Conservation (phyloP, 2,888 invertebrate genomes). For the Kryphioiulus occultus region DNA sequence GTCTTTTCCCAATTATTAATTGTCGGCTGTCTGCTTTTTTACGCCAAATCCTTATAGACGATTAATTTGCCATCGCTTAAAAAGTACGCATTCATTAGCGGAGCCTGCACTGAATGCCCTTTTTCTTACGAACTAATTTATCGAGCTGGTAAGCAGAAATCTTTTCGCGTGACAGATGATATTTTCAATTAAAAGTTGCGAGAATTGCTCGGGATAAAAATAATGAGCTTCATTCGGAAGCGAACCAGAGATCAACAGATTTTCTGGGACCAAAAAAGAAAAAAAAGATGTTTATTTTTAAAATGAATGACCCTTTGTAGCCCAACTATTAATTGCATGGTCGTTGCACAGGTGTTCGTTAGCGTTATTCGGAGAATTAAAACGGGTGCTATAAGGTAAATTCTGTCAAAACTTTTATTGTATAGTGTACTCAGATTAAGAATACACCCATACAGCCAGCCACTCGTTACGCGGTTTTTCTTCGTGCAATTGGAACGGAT, state of each 20-base stretch:
- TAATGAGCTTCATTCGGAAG: not conserved
- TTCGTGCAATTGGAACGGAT: too few relatives aligned
- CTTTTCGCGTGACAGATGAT: conserved; percentile 15
- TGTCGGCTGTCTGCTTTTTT: not conserved
- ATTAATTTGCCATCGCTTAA: conserved; percentile 24
- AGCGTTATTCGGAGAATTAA: too few relatives aligned
- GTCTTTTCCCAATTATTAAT: conserved; percentile 19
- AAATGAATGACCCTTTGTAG: not conserved
- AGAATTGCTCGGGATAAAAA: not conserved
- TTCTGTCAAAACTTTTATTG: too few relatives aligned
- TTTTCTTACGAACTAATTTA: conserved; percentile 8
- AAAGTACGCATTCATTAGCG: conserved; percentile 24
- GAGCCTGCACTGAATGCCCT: not conserved
- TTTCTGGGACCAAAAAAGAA: not conserved
- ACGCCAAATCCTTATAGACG: not conserved
- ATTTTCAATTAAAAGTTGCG: conserved; percentile 16
- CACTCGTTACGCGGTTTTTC: too few relatives aligned
- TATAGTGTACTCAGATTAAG: too few relatives aligned
- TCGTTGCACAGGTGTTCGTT: too few relatives aligned
- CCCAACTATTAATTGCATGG: too few relatives aligned
- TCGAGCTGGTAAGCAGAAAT: conserved; percentile 32
- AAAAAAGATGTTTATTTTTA: not conserved
- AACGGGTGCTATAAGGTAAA: too few relatives aligned
- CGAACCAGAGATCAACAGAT: not conserved
- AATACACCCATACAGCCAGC: too few relatives aligned